These are phyloP conservation scores for Ptilodon capucinus DNA, from an alignment of 2,888 invertebrate species.

Conservation along the genomic window DNA sequence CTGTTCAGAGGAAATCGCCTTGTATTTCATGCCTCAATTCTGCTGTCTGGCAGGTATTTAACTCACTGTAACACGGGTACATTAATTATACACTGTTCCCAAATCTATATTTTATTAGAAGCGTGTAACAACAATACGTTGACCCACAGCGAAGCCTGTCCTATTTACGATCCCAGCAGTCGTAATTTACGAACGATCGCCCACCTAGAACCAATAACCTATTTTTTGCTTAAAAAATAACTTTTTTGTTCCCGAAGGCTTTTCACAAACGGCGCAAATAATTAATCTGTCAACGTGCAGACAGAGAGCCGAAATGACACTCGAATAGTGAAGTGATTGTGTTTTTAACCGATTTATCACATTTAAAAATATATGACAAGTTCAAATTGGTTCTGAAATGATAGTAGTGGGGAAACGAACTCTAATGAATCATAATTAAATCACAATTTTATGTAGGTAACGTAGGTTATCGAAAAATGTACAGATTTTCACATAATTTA, in stretches of 20 bases:
- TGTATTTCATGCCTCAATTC: background rate
- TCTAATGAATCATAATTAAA: too few species aligned
- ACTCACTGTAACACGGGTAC: too few species aligned
- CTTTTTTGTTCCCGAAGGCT: conserved; percentile 3
- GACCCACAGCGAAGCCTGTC: conserved; percentile 5
- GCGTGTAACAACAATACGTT: too few species aligned
- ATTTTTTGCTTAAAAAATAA: conserved; percentile 14
- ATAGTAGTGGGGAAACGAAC: too few species aligned
- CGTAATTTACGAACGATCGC: conserved; percentile 33
- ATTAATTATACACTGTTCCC: too few species aligned
- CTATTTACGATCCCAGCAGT: conserved; percentile 26
- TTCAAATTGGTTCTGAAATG: too few species aligned
- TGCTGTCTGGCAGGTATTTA: background rate
- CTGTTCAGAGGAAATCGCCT: background rate
- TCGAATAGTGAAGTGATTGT: conserved; percentile 14
- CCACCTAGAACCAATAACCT: conserved; percentile 7
- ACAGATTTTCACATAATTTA: too few species aligned
- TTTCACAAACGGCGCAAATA: conserved; percentile 29
- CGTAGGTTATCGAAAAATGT: too few species aligned
- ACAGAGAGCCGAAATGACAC: conserved; percentile 19
- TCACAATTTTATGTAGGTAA: too few species aligned
- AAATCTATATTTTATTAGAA: too few species aligned
- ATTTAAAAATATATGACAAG: too few species aligned
- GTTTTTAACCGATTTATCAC: background rate
- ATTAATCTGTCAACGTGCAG: conserved; percentile 41